Evolutionary conservation across 1,140 invertebrate genomes (phyloP), one percentile per base, ranked within the genome.

Genomic region (Drosophila punjabiensis): DNA sequence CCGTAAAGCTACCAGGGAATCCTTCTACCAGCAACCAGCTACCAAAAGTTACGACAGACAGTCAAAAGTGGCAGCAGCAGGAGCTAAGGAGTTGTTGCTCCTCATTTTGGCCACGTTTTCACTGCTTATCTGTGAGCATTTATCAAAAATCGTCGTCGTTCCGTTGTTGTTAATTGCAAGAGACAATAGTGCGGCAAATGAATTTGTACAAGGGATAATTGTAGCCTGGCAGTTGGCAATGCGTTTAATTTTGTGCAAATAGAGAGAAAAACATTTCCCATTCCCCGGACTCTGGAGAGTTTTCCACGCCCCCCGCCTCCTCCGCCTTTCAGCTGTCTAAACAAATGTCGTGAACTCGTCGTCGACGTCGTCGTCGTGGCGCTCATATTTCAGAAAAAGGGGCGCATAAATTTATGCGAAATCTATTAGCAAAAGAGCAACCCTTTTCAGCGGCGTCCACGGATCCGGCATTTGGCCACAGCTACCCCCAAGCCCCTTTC

Each of bases 201-300:
- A 88, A 88, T 88, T 88, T 89, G 84, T 89, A 89, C 74, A 80
- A 88, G 81, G 78, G 78, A 88, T 89, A 88, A 89, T 88, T 88
- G 85, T 76, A 78, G 85, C 74, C 85, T 81, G 69, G 63, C 33
- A 64, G 68, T 76, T 83, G 80, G 79, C 80, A 71, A 76, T 83
- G 79, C 79, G 81, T 82, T 89, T 91, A 89, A 89, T 89, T 86
- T 86, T 89, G 81, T 89, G 86, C 86, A 89, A 89, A 89, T 86
- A 90, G 70, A 90, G 53, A 73, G 82, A 75, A 89, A 87, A 84
- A 82, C 82, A 87, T 63, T 64, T 41, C 14, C 48, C 68, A 30
- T 5, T 37, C 2, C 48, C 2, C 14, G 4, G 14, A 50, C 48
- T 30, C 48, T 16, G 28, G 1, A n/a, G 24, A 50, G 48, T 50